Evolutionary conservation across 2,888 invertebrate species (phyloP).

Genomic region (Dioctria linearis): DNA sequence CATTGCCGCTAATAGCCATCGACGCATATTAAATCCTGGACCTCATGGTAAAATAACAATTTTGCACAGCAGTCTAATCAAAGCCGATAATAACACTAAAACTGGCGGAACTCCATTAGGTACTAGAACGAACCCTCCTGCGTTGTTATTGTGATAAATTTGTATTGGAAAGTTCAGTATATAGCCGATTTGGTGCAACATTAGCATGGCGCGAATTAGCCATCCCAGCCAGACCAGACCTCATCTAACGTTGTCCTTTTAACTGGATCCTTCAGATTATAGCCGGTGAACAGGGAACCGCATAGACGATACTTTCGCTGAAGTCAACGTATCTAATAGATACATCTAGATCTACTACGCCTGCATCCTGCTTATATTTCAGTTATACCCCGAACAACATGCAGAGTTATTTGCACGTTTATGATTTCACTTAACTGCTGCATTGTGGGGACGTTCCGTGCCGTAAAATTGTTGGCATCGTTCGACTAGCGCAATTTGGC

Average conservation of each 20-base stretch:
- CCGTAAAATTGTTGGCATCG: constrained; percentile 37
- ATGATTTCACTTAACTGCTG: constrained; percentile 58
- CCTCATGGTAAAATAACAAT: constrained; percentile 56
- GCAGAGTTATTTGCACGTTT: constrained; percentile 56
- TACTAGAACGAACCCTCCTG: constrained; percentile 43
- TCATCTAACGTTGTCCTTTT: constrained; percentile 35
- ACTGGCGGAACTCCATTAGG: constrained; percentile 56
- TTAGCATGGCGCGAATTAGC: constrained; percentile 47
- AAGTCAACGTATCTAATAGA: constrained; percentile 15
- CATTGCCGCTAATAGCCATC: neutral
- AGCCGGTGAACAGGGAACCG: neutral
- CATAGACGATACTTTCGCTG: no score
- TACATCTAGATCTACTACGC: neutral
- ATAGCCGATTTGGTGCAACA: constrained; percentile 57
- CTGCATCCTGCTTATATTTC: constrained; percentile 49
- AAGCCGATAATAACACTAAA: constrained; percentile 58
- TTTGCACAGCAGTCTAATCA: constrained; percentile 57
- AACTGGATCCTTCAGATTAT: constrained; percentile 26
- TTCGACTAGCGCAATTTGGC: constrained; percentile 16
- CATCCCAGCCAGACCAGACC: neutral
- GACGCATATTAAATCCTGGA: constrained; percentile 23
- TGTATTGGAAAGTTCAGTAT: constrained; percentile 54
- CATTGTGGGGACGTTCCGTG: constrained; percentile 40
- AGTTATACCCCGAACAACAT: constrained; percentile 48
- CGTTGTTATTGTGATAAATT: constrained; percentile 57